Conservation (phyloP, 2,888 invertebrate species). For the Entomobrya multifasciata region DNA sequence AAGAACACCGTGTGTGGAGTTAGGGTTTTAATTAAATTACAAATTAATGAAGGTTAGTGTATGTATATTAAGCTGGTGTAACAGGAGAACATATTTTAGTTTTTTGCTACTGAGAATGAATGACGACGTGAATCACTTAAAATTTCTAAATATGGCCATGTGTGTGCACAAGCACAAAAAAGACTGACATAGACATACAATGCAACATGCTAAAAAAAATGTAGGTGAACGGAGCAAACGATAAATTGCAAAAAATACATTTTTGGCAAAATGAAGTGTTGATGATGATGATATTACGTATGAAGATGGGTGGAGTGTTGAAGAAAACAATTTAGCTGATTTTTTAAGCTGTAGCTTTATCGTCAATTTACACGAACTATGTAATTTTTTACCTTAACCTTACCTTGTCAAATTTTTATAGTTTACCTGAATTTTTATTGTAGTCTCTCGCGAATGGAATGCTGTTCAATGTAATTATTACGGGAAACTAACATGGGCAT, state of each 20-base stretch:
- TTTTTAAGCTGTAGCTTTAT: not conserved
- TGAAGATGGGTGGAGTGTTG: slow-evolving; percentile 35
- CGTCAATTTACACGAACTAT: too few species aligned
- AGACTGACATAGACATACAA: not conserved
- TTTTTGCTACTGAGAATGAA: not conserved
- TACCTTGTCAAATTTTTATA: slow-evolving; percentile 13
- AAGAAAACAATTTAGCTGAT: slow-evolving; percentile 6
- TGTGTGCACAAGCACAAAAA: not conserved
- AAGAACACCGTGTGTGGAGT: too few species aligned
- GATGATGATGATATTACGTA: slow-evolving; percentile 1
- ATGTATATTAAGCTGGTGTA: too few species aligned
- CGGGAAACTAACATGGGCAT: slow-evolving; percentile 53
- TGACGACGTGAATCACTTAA: not conserved
- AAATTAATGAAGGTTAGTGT: too few species aligned
- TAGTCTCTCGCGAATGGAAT: not conserved
- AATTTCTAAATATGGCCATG: slow-evolving; percentile 27
- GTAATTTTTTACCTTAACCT: slow-evolving; percentile 29
- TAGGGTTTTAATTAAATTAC: too few species aligned
- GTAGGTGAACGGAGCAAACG: slow-evolving; percentile 38
- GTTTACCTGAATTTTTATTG: not conserved
- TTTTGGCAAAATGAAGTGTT: not conserved
- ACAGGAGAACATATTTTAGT: too few species aligned
- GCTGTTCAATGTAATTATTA: slow-evolving; percentile 44
- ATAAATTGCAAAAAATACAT: not conserved
- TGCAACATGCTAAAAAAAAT: slow-evolving; percentile 14